These are phyloP conservation scores for Prolemur simus DNA, from an alignment of 2,113 vertebrate species.

Conservation along the genomic window DNA sequence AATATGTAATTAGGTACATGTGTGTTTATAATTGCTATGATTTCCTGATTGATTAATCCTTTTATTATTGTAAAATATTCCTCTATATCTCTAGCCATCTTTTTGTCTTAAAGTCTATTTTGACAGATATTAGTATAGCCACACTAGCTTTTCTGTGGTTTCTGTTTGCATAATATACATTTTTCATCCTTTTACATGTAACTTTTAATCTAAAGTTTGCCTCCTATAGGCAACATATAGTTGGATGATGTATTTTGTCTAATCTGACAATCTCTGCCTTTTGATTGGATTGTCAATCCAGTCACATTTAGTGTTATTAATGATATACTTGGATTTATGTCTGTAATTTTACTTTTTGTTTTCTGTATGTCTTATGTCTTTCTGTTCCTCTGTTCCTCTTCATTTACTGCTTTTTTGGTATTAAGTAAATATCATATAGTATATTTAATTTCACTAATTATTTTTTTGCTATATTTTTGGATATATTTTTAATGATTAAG, in stretches of 20 bases:
- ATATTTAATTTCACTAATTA: neutral
- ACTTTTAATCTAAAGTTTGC: neutral
- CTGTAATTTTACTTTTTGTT: neutral
- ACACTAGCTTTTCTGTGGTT: neutral
- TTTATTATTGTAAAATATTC: neutral
- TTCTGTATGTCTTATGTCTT: neutral
- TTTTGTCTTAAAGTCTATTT: neutral
- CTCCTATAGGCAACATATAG: neutral
- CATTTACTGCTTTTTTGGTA: neutral
- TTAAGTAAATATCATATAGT: neutral
- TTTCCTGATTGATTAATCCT: neutral
- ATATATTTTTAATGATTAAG: neutral
- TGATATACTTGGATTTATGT: neutral
- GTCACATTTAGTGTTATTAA: neutral
- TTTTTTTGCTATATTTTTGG: neutral
- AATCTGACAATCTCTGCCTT: neutral
- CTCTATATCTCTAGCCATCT: neutral
- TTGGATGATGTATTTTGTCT: neutral
- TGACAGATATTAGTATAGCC: neutral
- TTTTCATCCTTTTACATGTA: neutral
- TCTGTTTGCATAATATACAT: neutral
- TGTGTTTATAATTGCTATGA: neutral
- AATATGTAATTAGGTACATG: neutral
- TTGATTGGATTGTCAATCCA: neutral
- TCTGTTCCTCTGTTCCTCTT: neutral